A percentile compares a stretch with the other conserved stretches of the same genome.
phyloP scores from a whole-genome alignment of 2,797 vertebrate genomes.

The Columba guinea region DNA sequence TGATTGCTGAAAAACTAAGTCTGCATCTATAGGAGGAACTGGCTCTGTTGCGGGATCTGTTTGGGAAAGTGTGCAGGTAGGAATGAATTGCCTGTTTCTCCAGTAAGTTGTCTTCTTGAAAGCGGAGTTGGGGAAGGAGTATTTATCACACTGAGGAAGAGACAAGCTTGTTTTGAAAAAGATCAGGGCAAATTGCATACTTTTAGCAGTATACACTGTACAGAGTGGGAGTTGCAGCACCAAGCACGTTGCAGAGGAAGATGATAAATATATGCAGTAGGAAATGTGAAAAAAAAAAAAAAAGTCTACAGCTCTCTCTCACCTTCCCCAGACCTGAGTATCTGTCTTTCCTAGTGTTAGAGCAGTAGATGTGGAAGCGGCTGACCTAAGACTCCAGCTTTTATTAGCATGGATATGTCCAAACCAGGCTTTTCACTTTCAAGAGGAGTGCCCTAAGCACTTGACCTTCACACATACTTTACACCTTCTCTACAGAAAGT shows the following conservation, averaged over 20 bases:
- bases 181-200: not conserved
- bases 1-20: not conserved
- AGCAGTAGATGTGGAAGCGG: not conserved
- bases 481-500: not conserved
- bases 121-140: not conserved
- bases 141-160: not conserved
- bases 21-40: not conserved
- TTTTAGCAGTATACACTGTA: not conserved
- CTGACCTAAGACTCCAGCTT: rapidly evolving
- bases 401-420: not conserved
- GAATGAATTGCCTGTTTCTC: not conserved
- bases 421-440: not conserved
- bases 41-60: not conserved
- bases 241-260: not conserved
- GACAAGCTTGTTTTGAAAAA: not conserved
- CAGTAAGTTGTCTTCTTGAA: not conserved
- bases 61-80: not conserved
- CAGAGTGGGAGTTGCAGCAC: not conserved
- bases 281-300: not conserved
- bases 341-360: not conserved
- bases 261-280: not conserved
- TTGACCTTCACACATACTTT: not conserved
- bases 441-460: not conserved
- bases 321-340: not conserved
- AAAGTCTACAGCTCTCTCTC: rapidly evolving